A percentile compares a stretch with the other conserved stretches of the same genome.
These are phyloP conservation scores for Drosophila ustulata DNA, from an alignment of 2,888 invertebrate species.

Conservation along the genomic window DNA sequence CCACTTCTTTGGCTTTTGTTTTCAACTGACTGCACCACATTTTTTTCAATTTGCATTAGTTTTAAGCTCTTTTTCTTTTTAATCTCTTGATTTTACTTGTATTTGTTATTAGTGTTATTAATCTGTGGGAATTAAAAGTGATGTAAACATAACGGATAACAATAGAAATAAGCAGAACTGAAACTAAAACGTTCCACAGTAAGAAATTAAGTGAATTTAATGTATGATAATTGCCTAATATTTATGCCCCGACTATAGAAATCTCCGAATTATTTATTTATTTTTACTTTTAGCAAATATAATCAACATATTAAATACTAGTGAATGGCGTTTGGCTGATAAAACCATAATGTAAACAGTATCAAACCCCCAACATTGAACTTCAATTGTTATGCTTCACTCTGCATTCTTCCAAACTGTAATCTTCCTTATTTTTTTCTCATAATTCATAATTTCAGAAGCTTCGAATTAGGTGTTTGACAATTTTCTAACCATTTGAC, in stretches of 20 bases:
- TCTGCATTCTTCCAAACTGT: not conserved
- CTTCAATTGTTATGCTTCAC: not conserved
- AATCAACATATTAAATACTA: too few relatives aligned
- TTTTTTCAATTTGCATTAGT: constrained; percentile 25
- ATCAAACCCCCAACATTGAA: not conserved
- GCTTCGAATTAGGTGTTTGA: not conserved
- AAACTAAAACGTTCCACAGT: not conserved
- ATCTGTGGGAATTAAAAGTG: constrained; percentile 10
- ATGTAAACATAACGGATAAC: too few relatives aligned
- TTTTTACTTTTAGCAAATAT: not conserved
- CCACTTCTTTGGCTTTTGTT: constrained; percentile 43
- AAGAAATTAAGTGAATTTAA: too few relatives aligned
- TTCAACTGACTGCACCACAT: constrained; percentile 27
- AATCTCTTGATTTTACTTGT: constrained; percentile 3
- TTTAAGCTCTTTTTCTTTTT: constrained; percentile 8
- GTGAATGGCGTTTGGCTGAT: too few relatives aligned
- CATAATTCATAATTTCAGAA: not conserved
- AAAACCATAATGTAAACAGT: not conserved
- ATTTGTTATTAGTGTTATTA: not conserved
- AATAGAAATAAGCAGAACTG: not conserved
- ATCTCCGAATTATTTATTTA: not conserved
- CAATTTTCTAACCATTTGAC: constrained; percentile 2
- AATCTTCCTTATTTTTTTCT: not conserved
- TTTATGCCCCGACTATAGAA: too few relatives aligned
- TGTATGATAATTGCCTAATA: too few relatives aligned